phyloP scores from a whole-genome alignment of 2,113 vertebrate species.

The Lagopus muta region DNA sequence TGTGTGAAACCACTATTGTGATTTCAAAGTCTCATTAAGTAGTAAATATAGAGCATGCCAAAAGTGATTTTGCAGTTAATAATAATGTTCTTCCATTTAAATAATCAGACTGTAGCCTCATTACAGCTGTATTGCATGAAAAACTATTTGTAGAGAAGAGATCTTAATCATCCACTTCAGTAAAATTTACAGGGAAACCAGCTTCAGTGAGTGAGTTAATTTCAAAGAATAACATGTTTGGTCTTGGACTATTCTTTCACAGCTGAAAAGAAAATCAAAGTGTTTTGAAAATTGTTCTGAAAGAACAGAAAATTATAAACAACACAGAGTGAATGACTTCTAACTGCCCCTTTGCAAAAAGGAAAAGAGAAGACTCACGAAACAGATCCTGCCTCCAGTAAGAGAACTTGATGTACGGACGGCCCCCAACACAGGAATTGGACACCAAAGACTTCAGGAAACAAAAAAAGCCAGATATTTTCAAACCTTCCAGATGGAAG shows the following conservation, averaged over 20 bases:
- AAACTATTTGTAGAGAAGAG: slow-evolving; percentile 68
- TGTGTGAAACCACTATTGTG: background rate
- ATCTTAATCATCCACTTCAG: slow-evolving; percentile 76
- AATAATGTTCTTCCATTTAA: slow-evolving; percentile 59
- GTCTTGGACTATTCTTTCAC: slow-evolving; percentile 67
- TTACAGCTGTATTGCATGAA: slow-evolving; percentile 71
- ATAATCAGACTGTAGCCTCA: slow-evolving; percentile 58
- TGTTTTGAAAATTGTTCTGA: slow-evolving; percentile 63
- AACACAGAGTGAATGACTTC: slow-evolving; percentile 37
- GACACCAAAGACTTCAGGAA: background rate
- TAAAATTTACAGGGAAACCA: slow-evolving; percentile 64
- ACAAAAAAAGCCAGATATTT: background rate
- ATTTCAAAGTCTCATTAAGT: slow-evolving; percentile 44
- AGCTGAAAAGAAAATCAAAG: slow-evolving; percentile 72
- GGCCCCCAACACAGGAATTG: background rate
- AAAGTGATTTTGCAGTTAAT: slow-evolving; percentile 65
- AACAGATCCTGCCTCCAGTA: background rate
- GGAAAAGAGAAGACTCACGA: slow-evolving; percentile 3
- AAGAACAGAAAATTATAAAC: slow-evolving; percentile 64
- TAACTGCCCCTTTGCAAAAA: slow-evolving; percentile 36
- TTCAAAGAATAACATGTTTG: slow-evolving; percentile 76
- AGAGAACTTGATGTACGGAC: background rate
- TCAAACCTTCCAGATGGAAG: slow-evolving; percentile 28
- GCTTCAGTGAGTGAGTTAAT: slow-evolving; percentile 62
- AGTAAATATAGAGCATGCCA: slow-evolving; percentile 54